Percentiles rank a stretch among this genome's conserved stretches.
Conservation (phyloP, 92 coral and sea anemone genomes). For the Actinostola sp. region DNA sequence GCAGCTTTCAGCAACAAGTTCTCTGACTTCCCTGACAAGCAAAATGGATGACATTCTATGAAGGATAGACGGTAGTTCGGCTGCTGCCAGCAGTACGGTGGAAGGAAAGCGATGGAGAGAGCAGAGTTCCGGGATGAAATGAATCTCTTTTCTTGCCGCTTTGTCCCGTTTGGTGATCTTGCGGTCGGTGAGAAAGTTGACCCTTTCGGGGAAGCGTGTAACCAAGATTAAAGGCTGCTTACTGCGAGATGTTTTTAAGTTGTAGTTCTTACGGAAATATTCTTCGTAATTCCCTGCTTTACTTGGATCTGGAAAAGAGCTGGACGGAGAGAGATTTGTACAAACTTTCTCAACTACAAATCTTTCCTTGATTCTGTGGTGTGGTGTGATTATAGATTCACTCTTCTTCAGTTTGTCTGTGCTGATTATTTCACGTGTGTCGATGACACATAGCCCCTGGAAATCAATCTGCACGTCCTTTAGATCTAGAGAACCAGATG, state of each 20-base stretch:
- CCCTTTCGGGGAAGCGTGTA: slow-evolving; percentile 50
- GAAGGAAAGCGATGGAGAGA: slow-evolving; percentile 50
- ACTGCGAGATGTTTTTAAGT: slow-evolving; percentile 16
- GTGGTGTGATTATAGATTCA: slow-evolving; percentile 27
- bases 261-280: slow-evolving; percentile 55
- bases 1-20: slow-evolving; percentile 35
- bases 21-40: slow-evolving; percentile 64
- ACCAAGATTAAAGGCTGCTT: slow-evolving; percentile 74
- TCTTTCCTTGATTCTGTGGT: slow-evolving; percentile 24
- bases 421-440: background rate
- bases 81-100: slow-evolving; percentile 57
- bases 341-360: slow-evolving; percentile 57
- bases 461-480: slow-evolving; percentile 25
- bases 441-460: slow-evolving; percentile 3
- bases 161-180: slow-evolving; percentile 27
- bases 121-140: slow-evolving; percentile 79
- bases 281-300: slow-evolving; percentile 72
- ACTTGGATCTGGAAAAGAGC: slow-evolving; percentile 74
- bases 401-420: background rate
- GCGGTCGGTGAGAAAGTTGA: slow-evolving; percentile 67
- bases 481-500: background rate
- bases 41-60: slow-evolving; percentile 51
- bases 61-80: slow-evolving; percentile 72
- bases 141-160: slow-evolving; percentile 42
- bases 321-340: slow-evolving; percentile 45